Evolutionary conservation across 2,797 vertebrate species (phyloP).

Genomic region (Limnodromus scolopaceus): DNA sequence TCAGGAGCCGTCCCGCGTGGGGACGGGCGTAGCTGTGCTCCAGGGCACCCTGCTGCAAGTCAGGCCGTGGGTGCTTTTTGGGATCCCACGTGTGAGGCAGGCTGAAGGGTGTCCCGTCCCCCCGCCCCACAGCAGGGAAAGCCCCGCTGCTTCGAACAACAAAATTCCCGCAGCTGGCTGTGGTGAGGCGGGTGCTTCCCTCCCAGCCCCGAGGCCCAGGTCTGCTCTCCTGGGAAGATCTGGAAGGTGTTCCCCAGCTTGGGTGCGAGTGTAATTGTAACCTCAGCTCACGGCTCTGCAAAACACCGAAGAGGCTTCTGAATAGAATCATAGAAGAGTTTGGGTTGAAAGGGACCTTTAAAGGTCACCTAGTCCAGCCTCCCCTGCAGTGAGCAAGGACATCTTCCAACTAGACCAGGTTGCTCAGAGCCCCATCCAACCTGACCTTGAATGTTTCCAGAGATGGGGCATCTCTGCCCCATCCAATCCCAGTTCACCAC

Average conservation of each 20-base stretch:
- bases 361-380: background rate
- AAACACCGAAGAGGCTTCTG: background rate
- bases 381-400: background rate
- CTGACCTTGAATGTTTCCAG: background rate
- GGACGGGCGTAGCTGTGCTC: accelerated
- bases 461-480: too few relatives aligned
- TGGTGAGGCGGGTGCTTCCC: background rate
- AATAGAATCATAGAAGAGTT: background rate
- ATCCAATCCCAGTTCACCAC: background rate
- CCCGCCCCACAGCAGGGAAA: background rate
- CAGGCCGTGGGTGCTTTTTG: background rate
- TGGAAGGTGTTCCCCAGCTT: background rate
- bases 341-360: background rate
- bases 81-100: accelerated
- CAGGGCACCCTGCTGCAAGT: background rate
- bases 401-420: background rate
- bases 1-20: accelerated
- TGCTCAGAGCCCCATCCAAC: background rate
- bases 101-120: background rate
- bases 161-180: background rate
- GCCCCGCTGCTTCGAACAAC: background rate
- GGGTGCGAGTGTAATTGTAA: background rate
- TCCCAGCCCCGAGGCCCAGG: background rate
- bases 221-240: background rate
- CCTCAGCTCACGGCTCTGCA: background rate